Conservation (phyloP, 2,113 vertebrate species). For the Microcebus jonahi region DNA sequence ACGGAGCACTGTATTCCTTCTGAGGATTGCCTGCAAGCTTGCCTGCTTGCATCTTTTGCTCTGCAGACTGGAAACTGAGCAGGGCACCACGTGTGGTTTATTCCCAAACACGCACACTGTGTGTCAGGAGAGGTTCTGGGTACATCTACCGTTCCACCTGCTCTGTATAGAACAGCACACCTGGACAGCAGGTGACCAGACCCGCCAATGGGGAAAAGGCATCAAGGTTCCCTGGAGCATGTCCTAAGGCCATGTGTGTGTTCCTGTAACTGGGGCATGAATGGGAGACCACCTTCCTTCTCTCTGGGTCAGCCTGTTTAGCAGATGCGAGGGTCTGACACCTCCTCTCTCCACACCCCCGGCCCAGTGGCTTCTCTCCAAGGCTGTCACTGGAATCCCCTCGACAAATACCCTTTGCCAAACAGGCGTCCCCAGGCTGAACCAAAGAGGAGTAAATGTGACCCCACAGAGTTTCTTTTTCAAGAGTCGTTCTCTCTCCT, state of each 20-base stretch:
- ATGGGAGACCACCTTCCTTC: neutral
- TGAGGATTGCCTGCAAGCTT: accelerated
- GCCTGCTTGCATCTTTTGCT: neutral
- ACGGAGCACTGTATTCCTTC: neutral
- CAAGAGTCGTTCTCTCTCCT: neutral
- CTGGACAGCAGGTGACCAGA: neutral
- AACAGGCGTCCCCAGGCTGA: neutral
- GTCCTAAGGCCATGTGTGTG: neutral
- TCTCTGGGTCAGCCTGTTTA: neutral
- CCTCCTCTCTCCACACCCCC: neutral
- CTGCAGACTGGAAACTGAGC: neutral
- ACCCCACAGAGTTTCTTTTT: too few species aligned
- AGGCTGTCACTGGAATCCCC: neutral
- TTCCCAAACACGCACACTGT: neutral
- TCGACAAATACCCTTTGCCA: neutral
- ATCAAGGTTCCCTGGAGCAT: neutral
- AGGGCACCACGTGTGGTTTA: neutral
- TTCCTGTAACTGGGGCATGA: neutral
- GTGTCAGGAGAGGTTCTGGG: neutral
- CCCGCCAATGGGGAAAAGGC: neutral
- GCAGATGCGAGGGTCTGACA: accelerated
- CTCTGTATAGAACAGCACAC: neutral
- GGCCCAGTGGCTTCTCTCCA: neutral
- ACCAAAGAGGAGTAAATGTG: neutral
- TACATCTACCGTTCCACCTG: too few species aligned